Conservation (phyloP, 2,888 invertebrate genomes). For the Aphidoletes aphidimyza region DNA sequence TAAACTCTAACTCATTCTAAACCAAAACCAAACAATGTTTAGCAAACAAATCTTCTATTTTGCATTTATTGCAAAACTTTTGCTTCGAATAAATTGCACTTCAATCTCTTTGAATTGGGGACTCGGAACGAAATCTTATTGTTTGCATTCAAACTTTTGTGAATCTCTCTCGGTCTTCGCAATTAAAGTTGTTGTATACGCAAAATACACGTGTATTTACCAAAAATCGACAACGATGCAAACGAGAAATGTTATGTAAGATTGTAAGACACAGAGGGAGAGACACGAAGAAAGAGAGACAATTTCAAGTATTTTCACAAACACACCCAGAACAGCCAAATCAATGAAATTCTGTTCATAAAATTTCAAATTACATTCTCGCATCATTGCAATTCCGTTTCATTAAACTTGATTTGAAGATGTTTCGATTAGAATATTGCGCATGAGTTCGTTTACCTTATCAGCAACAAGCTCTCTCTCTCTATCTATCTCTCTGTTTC, state of each 20-base stretch:
- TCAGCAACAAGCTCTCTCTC: too few species aligned
- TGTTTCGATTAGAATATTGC: conserved; percentile 17
- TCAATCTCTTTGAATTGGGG: not conserved
- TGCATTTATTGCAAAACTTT: conserved; percentile 16
- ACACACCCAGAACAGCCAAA: too few species aligned
- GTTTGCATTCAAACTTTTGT: not conserved
- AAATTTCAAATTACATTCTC: conserved; percentile 14
- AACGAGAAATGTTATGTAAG: too few species aligned
- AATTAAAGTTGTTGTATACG: not conserved
- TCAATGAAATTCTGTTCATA: not conserved
- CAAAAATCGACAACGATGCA: not conserved
- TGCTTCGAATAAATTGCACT: not conserved
- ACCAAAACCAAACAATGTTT: not conserved
- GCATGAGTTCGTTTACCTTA: not conserved
- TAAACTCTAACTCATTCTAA: not conserved
- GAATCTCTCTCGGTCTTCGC: not conserved
- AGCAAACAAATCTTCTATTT: conserved; percentile 27
- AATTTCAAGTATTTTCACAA: too few species aligned
- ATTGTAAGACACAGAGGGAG: too few species aligned
- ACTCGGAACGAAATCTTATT: not conserved
- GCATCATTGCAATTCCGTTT: conserved; percentile 49
- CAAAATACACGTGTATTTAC: not conserved
- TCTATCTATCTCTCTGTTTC: too few species aligned
- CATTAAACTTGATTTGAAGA: conserved; percentile 49
- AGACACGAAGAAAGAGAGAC: too few species aligned